Conservation (phyloP, 2,888 invertebrate species). For the Cecidostiba fungosa region DNA sequence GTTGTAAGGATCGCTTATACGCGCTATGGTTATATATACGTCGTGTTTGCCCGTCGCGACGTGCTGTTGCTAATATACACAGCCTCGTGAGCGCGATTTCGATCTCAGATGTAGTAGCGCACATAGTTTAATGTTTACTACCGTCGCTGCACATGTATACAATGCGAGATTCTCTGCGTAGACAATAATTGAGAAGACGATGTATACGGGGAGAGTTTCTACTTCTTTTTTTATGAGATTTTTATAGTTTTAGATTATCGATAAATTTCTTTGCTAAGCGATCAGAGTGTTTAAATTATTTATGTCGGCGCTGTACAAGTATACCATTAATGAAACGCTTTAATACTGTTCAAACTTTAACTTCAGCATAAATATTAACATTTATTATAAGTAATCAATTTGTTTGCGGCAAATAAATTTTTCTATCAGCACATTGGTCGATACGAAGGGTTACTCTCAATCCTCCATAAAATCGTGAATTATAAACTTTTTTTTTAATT, state of each 20-base stretch:
- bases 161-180: background rate
- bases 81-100: background rate
- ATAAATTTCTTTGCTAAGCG: too few relatives aligned
- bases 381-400: too few relatives aligned
- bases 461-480: background rate
- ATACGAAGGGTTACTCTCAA: too few relatives aligned
- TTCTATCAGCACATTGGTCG: too few relatives aligned
- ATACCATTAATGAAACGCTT: too few relatives aligned
- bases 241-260: too few relatives aligned
- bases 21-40: background rate
- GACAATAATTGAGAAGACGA: background rate
- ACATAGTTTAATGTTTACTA: background rate
- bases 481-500: background rate
- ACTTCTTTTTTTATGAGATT: too few relatives aligned
- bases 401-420: too few relatives aligned
- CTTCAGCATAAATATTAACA: too few relatives aligned
- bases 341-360: too few relatives aligned
- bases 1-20: background rate
- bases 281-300: too few relatives aligned
- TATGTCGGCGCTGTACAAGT: too few relatives aligned
- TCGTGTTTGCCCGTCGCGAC: constrained; percentile 1
- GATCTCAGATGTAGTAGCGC: background rate
- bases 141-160: background rate
- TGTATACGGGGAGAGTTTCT: background rate
- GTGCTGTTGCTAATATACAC: background rate